Evolutionary conservation across 2,113 vertebrate genomes (phyloP).

Genomic region (Pluvialis apricaria): DNA sequence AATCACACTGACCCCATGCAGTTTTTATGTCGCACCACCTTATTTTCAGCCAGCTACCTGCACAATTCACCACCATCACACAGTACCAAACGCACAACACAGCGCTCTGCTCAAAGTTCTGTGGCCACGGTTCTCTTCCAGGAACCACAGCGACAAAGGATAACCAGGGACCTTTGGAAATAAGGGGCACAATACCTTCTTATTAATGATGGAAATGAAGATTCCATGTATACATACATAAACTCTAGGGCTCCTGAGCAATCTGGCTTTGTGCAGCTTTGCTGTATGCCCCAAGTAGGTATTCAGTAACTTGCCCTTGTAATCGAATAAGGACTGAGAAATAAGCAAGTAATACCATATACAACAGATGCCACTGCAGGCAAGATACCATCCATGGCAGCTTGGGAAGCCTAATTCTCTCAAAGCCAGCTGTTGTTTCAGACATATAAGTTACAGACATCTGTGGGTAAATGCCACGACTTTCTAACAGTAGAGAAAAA

Average conservation of each 20-base stretch:
- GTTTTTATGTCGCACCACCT: background rate
- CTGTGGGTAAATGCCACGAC: background rate
- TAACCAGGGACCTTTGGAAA: background rate
- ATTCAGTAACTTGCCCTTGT: background rate
- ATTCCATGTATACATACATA: accelerated
- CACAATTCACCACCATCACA: background rate
- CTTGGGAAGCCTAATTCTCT: background rate
- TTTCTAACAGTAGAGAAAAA: background rate
- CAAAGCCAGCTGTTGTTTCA: background rate
- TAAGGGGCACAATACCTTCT: background rate
- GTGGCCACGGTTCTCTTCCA: background rate
- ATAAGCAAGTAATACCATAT: background rate
- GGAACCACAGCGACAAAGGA: background rate
- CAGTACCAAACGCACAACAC: background rate
- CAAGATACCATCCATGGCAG: background rate
- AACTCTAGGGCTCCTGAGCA: background rate
- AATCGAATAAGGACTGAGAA: background rate
- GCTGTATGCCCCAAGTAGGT: background rate
- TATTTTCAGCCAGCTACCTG: background rate
- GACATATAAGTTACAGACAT: background rate
- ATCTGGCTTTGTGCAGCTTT: background rate
- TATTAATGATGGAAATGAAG: background rate
- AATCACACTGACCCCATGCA: background rate
- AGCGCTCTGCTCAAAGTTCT: background rate
- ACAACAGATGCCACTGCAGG: background rate